Base-by-base conservation (phyloP, 2,888 invertebrate species). In the Acleris cristana region DNA sequence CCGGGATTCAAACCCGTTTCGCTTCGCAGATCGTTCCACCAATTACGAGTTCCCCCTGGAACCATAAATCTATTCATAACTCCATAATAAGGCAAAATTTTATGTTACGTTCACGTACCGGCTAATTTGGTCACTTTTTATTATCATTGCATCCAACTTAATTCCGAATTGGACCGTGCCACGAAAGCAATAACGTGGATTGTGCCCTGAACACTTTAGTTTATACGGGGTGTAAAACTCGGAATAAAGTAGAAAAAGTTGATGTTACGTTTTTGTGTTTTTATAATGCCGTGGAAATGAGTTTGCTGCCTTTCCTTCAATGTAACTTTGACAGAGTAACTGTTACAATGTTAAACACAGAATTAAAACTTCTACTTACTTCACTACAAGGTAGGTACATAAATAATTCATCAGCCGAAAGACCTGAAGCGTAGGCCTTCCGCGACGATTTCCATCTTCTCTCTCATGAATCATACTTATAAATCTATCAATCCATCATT, bases 71-170 rank as follows among this genome's bases (percentile, higher is more conserved):
- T 67, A 67, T 67, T 63, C 67, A 63, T 48, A 67, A 67, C 67
- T 34, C 66, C 57, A 58, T 67, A 67, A 67, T 63, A 67, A 67
- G 63, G 63, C 45, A 19, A 61, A 67, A 54, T 67, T 63, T 67
- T 67, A 63, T 67, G 57, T 67, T 54, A 67, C 53, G 49, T 58
- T 44, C 40, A 57, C 64, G 62, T 30, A 30, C 44, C 54, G 26
- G 54, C 67, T 67, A 67, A 67, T 67, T 67, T 67, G 67, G 67
- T 67, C 62, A 63, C 52, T 64, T 61, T 66, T 67, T 67, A 67
- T 58, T 62, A 58, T 63, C 63, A 67, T 67, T 49, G 49, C 58
- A 26, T 44, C 14, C 21, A 52, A 18, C 53, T 49, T 63, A 62
- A 63, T 67, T 67, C 49, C n/a, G 58, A 63, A 63, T 49, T 14